phyloP scores from a whole-genome alignment of 2,113 vertebrate species.

The Campylomormyrus numenius region DNA sequence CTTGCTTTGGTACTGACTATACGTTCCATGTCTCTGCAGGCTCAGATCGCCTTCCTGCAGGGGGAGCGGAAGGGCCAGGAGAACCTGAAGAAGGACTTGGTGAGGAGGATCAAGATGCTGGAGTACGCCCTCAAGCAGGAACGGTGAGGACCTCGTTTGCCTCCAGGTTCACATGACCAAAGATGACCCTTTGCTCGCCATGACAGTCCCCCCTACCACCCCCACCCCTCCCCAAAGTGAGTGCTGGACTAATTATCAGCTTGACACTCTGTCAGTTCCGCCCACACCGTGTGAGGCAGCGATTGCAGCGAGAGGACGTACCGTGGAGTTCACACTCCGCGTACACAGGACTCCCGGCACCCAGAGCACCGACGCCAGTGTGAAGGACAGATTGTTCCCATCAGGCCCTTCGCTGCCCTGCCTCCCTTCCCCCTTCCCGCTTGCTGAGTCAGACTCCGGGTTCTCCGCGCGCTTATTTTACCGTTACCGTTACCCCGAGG shows the following conservation, averaged over 20 bases:
- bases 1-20: neutral
- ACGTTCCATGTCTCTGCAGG: neutral
- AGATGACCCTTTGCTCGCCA: neutral
- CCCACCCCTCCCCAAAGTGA: neutral
- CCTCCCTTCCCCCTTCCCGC: neutral
- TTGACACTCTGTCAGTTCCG: neutral
- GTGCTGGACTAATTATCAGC: neutral
- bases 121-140: constrained; percentile 21
- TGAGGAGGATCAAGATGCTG: constrained; percentile 24
- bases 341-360: neutral
- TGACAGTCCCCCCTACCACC: neutral
- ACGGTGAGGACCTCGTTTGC: neutral
- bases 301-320: neutral
- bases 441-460: neutral
- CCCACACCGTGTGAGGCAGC: neutral
- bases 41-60: constrained; percentile 24
- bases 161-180: neutral
- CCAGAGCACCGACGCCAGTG: neutral
- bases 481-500: neutral
- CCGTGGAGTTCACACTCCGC: neutral
- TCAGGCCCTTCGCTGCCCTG: neutral
- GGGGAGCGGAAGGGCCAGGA: constrained; percentile 20
- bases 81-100: constrained; percentile 23
- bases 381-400: constrained; percentile 8
- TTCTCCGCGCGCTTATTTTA: neutral